Base-by-base conservation (phyloP, 1,140 invertebrate species). In the Hermetia illucens region DNA sequence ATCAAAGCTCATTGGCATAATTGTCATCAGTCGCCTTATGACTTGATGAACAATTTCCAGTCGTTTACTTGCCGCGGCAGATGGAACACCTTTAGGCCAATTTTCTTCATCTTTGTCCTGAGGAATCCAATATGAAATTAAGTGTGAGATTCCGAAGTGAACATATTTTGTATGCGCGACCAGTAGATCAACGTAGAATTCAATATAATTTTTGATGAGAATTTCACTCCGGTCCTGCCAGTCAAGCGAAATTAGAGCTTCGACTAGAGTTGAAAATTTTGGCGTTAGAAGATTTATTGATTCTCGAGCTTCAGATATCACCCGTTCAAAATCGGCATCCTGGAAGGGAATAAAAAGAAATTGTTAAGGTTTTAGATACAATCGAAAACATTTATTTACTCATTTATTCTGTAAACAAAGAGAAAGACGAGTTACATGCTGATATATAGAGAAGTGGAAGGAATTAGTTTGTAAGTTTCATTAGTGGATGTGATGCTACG, bases 121-220 rank as follows among this genome's bases (percentile, higher is more conserved):
- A 44, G 67, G 61, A 47, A 66, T 64, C 58, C 77, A 77, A 29
- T 64, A 50, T 24, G 52, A 39, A 22, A 78, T 61, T 33, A 79
- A 58, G 44, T 66, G 70, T 37, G 67, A 62, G 38, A 78, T 63
- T 4, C 70, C 66, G 44, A 64, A 60, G 45, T 69, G 69, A 33
- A 68, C 64, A 55, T 78, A 71, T 50, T 70, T 66, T 44, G 66
- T 71, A 38, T 78, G 74, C 13, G 71, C 66, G 38, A 69, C 69
- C 40, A 77, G 61, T 38, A 80, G 55, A 58, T 79, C 72, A 35
- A 72, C 54, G 15, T 76, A 46, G 50, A 79, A 78, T 34, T 63
- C 63, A 44, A 71, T 66, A 48, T 73, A 80, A 27, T 65, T 63
- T 31, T 52, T 45, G 12, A 68, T 62, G 15, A 68, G 61, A 41